A percentile compares a stretch with the other conserved stretches of the same genome.
Conservation (phyloP, 2,797 vertebrate species). For the Crypturellus tataupa region DNA sequence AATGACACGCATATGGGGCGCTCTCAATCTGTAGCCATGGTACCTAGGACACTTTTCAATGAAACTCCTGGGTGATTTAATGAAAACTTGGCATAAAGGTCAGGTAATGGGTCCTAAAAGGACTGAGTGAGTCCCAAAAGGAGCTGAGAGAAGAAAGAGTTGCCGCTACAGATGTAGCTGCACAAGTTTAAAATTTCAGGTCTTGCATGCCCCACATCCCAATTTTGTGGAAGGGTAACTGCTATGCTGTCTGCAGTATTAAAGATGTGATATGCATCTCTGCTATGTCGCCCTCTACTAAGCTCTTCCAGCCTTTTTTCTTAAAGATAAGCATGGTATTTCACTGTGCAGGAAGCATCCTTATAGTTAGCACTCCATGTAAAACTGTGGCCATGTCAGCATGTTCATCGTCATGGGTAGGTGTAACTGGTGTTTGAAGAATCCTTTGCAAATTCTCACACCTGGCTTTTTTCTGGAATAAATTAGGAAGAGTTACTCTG, state of each 20-base stretch:
- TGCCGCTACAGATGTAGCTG: neutral
- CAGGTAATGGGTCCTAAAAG: neutral
- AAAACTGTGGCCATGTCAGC: neutral
- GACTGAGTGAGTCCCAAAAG: neutral
- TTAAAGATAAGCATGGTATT: neutral
- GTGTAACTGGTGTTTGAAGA: neutral
- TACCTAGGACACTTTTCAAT: neutral
- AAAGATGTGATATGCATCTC: neutral
- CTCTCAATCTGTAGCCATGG: neutral
- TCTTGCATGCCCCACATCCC: neutral
- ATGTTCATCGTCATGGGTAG: neutral
- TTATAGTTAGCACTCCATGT: neutral
- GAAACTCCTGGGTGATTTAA: neutral
- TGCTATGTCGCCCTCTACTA: neutral
- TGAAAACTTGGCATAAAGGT: neutral
- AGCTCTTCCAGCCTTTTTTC: neutral
- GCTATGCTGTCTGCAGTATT: neutral
- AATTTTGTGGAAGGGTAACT: neutral
- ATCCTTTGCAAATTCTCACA: neutral
- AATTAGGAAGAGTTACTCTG: neutral
- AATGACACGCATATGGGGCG: neutral
- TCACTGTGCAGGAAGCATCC: neutral
- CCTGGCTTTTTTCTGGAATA: neutral
- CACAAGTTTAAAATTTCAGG: neutral
- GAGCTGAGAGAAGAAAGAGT: neutral